Evolutionary conservation across 2,113 vertebrate genomes (phyloP), one percentile per base, ranked within the genome.

Genomic region (Plecturocebus donacophilus): DNA sequence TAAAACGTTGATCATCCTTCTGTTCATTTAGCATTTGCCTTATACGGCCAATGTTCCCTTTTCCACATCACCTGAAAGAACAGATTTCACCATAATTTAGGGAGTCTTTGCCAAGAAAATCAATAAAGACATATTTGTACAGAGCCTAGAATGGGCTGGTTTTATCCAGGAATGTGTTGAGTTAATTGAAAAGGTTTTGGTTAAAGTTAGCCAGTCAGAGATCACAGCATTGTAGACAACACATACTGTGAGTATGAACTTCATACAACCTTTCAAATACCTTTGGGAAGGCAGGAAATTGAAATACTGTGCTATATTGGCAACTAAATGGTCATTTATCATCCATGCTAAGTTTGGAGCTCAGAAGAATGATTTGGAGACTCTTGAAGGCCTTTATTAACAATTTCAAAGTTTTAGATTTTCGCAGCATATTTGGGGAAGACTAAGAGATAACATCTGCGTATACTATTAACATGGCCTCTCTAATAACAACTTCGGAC

Each of bases 171-270:
- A 99, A 99, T 99, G 99, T 94, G 95, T 98, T 98, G 64, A 97
- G 97, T 99, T 98, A 98, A 98, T 98, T 99, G 99, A 99, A 99
- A 99, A 98, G 98, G 99, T 99, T 99, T 99, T 97, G 98, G 98
- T 99, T 99, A 97, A 99, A 98, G 98, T 92, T 98, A 98, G 97
- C 97, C 97, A 98, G 98, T 97, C 97, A 95, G 98, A 98, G 98
- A 98, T 99, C 98, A 98, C 95, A 98, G 97, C 98, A 96, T 80
- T 97, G 98, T 97, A 98, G 99, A 99, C 99, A 99, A 98, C 99
- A 98, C 99, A 99, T 98, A 99, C 99, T 99, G 99, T 99, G 99
- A 98, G 97, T 98, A 98, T 99, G 99, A 99, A 99, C 99, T 99
- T 98, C 98, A 87, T 98, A 98, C 99, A 99, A 99, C 99, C 99